These are phyloP conservation scores for Murina feae DNA, from an alignment of 2,113 vertebrate genomes.

Conservation along the genomic window DNA sequence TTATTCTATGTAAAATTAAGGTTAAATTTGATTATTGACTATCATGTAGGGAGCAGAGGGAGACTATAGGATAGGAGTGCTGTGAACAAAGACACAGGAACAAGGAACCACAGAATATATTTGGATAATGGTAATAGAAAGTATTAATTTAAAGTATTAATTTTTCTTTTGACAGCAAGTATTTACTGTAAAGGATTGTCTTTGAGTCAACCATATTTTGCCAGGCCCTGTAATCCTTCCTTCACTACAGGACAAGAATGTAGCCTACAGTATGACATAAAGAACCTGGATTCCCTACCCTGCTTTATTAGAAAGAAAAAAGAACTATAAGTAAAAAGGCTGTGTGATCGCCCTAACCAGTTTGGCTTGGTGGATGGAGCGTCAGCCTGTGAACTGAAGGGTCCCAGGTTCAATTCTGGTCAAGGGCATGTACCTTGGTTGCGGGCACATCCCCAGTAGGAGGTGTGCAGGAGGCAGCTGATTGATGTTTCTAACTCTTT, in stretches of 20 bases:
- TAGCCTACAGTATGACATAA: not conserved
- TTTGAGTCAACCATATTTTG: not conserved
- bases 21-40: conserved; percentile 7
- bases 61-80: not conserved
- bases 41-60: not conserved
- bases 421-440: no score
- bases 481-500: no score
- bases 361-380: no score
- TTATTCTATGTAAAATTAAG: not conserved
- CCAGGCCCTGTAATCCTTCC: not conserved
- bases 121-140: not conserved
- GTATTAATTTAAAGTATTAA: not conserved
- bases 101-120: not conserved
- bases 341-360: no score
- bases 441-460: no score
- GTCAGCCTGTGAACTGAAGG: no score
- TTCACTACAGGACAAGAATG: not conserved
- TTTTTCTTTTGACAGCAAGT: conserved; percentile 5
- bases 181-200: not conserved
- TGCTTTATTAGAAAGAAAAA: not conserved
- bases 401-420: no score
- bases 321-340: not conserved
- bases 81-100: not conserved
- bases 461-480: no score
- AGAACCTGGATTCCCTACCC: not conserved